A percentile compares a stretch with the other conserved stretches of the same genome.
These are phyloP conservation scores for Napeogenes inachia DNA, from an alignment of 2,888 invertebrate genomes.

Conservation along the genomic window DNA sequence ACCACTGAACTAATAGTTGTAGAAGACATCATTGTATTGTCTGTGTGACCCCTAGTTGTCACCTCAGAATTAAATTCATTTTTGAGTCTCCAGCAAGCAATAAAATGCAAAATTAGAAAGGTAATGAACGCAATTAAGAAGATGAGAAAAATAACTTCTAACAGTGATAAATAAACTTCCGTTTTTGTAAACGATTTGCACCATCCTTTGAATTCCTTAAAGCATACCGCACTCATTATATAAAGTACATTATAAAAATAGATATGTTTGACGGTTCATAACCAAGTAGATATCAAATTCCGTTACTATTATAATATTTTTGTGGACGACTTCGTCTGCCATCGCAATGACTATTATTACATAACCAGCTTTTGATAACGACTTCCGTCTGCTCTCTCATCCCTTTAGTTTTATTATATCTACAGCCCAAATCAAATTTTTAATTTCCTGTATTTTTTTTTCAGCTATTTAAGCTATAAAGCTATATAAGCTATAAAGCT, in stretches of 20 bases:
- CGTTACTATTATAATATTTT: slow-evolving; percentile 1
- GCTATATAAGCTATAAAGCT: no score
- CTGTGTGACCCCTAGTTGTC: not conserved
- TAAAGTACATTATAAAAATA: slow-evolving; percentile 22
- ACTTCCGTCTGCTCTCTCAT: no score
- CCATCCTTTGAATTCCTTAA: slow-evolving; percentile 57
- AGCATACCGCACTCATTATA: slow-evolving; percentile 58
- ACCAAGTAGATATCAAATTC: slow-evolving; percentile 40
- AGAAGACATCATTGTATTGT: not conserved
- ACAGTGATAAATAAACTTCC: slow-evolving; percentile 45
- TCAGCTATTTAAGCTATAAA: no score
- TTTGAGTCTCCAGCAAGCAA: slow-evolving; percentile 39
- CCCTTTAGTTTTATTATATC: no score
- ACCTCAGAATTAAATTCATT: not conserved
- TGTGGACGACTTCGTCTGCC: no score
- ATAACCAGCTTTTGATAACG: not conserved
- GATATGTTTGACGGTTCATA: slow-evolving; percentile 34
- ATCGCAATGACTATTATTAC: no score
- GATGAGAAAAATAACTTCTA: slow-evolving; percentile 48
- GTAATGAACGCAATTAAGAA: slow-evolving; percentile 45
- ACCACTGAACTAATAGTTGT: not conserved
- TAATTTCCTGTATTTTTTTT: no score
- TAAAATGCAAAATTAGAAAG: slow-evolving; percentile 54
- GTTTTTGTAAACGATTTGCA: slow-evolving; percentile 57
- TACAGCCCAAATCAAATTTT: no score